Base-by-base conservation (phyloP, 1,140 invertebrate species). In the Trypoxylus dichotomus region DNA sequence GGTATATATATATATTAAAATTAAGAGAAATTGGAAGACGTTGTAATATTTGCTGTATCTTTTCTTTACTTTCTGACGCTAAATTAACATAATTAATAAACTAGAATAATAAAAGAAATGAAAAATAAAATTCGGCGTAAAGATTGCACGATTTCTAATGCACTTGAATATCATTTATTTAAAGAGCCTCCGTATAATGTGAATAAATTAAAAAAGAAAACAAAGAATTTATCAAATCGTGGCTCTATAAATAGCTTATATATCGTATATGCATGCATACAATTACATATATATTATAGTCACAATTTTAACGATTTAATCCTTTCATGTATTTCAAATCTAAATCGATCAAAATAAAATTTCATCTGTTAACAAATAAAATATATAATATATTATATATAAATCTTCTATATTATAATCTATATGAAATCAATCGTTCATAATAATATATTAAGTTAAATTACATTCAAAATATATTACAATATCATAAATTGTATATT, bases 31-130 rank as follows among this genome's bases (percentile, higher is more conserved):
- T 68, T 75, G 77, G 77, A 78, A 78, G 77, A 78, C 77, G 29
- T 42, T 60, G 77, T 78, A 78, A 78, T 78, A 78, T 78, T 78
- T 78, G 77, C 74, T 75, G 74, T 63, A 19, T 29, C 8, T 73
- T 37, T 41, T 37, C 27, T 21, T 73, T 41, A 37, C 27, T 32
- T n/a, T 37, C 71, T 37, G 15, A 37, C 15, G 15, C 8, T 73
- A 73, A 73, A 73, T 68, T 47, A 47, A 47, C n/a, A 47, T 47
- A 47, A 8, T 7, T 29, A 68, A n/a, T 68, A 68, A 68, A 25
- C 63, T 68, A 68, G 11, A 37, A n/a, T 73, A 32, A 73, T 73
- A 29, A 37, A n/a, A 37, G 37, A 73, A 32, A 73, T 27, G 13
- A 73, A 41, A 37, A 73, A 73, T 73, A 73, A 73, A 73, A 42